These are phyloP conservation scores for Reinhardtius hippoglossoides DNA, from an alignment of 2,113 vertebrate species.

Conservation along the genomic window DNA sequence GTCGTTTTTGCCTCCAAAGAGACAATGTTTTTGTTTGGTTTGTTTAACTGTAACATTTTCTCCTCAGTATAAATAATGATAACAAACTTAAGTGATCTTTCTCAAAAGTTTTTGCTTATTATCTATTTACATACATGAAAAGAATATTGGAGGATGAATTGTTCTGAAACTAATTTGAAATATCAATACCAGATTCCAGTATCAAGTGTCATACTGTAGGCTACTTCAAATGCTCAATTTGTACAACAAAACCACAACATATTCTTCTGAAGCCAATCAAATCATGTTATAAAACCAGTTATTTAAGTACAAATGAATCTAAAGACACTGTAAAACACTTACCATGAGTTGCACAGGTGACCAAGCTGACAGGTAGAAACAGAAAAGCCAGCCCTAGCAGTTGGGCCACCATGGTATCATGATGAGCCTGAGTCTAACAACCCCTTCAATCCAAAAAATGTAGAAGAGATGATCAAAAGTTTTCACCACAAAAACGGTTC, in stretches of 20 bases:
- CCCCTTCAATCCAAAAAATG: slow-evolving; percentile 18
- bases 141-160: neutral
- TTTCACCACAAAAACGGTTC: neutral
- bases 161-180: neutral
- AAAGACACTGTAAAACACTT: slow-evolving; percentile 26
- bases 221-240: too few species aligned
- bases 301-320: neutral
- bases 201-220: too few species aligned
- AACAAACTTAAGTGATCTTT: too few species aligned
- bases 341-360: slow-evolving; percentile 42
- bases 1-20: too few species aligned
- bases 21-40: too few species aligned
- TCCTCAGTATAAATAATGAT: too few species aligned
- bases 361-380: slow-evolving; percentile 44
- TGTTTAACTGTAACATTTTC: too few species aligned
- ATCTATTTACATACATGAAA: neutral
- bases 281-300: neutral
- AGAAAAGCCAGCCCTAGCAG: slow-evolving; percentile 65
- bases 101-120: too few species aligned
- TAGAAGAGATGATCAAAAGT: neutral
- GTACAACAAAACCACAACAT: neutral
- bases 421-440: slow-evolving; percentile 63
- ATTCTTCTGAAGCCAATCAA: neutral
- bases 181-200: neutral
- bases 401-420: slow-evolving; percentile 79